Evolutionary conservation across 2,888 invertebrate genomes (phyloP).

Genomic region (Trissolcus brochymenae): DNA sequence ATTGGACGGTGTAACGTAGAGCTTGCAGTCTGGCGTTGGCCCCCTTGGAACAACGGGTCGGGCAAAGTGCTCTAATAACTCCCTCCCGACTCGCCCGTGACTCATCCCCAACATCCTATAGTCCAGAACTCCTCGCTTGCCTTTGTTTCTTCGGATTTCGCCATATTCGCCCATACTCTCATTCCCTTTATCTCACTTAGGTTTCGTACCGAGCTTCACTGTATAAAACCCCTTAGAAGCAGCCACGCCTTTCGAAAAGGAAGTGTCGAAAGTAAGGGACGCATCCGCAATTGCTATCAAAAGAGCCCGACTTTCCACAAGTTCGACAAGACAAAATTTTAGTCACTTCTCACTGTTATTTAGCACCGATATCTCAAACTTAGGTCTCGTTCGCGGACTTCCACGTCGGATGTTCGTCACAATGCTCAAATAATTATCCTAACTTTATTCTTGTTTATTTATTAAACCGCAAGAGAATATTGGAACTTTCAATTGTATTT

Average conservation of each 20-base stretch:
- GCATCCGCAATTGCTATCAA: constrained; percentile 54
- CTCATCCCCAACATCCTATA: constrained; percentile 53
- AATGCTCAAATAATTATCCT: no score
- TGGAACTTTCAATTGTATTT: no score
- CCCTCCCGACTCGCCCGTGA: constrained; percentile 61
- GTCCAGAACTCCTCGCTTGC: constrained; percentile 48
- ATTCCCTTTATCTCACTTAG: constrained; percentile 62
- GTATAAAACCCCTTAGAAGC: constrained; percentile 50
- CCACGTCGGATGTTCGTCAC: no score
- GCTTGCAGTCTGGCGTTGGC: constrained; percentile 61
- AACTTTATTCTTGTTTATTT: no score
- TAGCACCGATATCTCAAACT: constrained; percentile 20
- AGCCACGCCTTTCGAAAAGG: constrained; percentile 58
- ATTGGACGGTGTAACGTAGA: constrained; percentile 68
- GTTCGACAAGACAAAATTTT: constrained; percentile 32
- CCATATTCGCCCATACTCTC: constrained; percentile 61
- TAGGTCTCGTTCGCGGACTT: not conserved
- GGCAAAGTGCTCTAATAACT: constrained; percentile 70
- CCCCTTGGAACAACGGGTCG: constrained; percentile 62
- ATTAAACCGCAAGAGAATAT: no score
- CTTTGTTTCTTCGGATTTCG: constrained; percentile 64
- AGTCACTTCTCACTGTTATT: constrained; percentile 37
- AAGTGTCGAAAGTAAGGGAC: constrained; percentile 58
- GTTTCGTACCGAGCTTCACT: constrained; percentile 47
- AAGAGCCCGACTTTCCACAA: constrained; percentile 46